Conservation (phyloP, 2,888 invertebrate species). For the Oegoconia quadripuncta region DNA sequence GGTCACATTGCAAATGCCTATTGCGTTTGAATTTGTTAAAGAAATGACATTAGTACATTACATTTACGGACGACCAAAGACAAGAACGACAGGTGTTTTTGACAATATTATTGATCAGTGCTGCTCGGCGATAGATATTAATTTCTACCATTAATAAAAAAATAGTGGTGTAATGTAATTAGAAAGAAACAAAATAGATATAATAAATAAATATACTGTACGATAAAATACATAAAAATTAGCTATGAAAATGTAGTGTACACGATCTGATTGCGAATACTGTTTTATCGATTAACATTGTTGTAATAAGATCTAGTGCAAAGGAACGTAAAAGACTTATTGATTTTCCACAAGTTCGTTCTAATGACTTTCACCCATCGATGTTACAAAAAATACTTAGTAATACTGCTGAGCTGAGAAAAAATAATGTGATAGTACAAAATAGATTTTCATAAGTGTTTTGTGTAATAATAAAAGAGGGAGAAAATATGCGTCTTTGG, state of each 20-base stretch:
- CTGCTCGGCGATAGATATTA: not conserved
- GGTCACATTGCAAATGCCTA: constrained; percentile 51
- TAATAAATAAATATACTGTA: no score
- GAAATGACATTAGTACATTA: constrained; percentile 28
- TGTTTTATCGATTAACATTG: no score
- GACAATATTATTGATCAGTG: constrained; percentile 4
- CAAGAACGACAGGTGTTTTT: constrained; percentile 19
- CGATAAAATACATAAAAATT: no score
- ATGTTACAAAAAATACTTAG: not conserved
- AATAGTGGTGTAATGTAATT: not conserved
- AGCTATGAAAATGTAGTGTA: no score
- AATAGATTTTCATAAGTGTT: no score
- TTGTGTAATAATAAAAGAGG: no score
- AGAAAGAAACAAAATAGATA: no score
- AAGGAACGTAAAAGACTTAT: constrained; percentile 24
- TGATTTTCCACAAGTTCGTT: constrained; percentile 20
- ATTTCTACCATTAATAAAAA: constrained; percentile 6
- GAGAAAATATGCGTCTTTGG: constrained; percentile 27
- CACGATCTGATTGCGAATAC: no score
- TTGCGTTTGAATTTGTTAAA: constrained; percentile 63
- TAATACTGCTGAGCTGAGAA: not conserved
- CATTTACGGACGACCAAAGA: no score
- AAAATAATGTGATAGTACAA: no score
- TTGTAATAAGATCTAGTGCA: constrained; percentile 3
- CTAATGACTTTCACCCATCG: not conserved